A percentile compares a stretch with the other conserved stretches of the same genome.
Conservation (phyloP, 2,888 invertebrate genomes). For the Hydropsyche betteni region DNA sequence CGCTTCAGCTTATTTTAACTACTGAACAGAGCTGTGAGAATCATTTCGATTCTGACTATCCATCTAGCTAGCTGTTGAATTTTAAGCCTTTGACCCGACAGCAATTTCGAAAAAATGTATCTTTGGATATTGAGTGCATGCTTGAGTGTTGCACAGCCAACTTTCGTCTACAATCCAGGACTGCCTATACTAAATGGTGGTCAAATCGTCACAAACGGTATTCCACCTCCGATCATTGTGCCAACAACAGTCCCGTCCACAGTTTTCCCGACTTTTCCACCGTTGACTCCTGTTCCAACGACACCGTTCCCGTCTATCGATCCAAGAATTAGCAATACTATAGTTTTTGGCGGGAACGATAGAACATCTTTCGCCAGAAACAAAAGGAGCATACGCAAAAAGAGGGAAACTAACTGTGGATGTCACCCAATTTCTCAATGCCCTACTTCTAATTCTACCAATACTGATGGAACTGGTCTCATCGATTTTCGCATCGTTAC, state of each 20-base stretch:
- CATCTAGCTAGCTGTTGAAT: too few relatives aligned
- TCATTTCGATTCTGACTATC: too few relatives aligned
- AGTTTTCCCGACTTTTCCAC: not conserved
- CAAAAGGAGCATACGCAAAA: constrained; percentile 54
- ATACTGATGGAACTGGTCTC: constrained; percentile 65
- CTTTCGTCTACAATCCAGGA: not conserved
- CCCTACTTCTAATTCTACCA: constrained; percentile 46
- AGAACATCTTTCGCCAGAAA: constrained; percentile 59
- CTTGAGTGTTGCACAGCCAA: constrained; percentile 59
- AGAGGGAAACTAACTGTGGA: constrained; percentile 55
- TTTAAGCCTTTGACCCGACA: too few relatives aligned
- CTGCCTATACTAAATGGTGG: not conserved
- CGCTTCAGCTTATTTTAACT: too few relatives aligned
- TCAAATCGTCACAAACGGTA: constrained; percentile 57
- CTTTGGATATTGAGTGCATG: constrained; percentile 65
- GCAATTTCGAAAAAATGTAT: constrained; percentile 57
- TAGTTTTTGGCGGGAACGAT: constrained; percentile 41
- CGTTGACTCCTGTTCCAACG: constrained; percentile 9
- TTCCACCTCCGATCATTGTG: constrained; percentile 61
- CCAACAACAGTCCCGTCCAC: constrained; percentile 53
- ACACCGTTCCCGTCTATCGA: constrained; percentile 59
- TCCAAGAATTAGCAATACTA: constrained; percentile 61
- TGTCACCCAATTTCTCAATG: constrained; percentile 62
- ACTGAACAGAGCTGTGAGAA: too few relatives aligned
- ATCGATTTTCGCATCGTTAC: constrained; percentile 71